Evolutionary conservation across 1,140 invertebrate genomes (phyloP).

Genomic region (Drosophila suzukii): DNA sequence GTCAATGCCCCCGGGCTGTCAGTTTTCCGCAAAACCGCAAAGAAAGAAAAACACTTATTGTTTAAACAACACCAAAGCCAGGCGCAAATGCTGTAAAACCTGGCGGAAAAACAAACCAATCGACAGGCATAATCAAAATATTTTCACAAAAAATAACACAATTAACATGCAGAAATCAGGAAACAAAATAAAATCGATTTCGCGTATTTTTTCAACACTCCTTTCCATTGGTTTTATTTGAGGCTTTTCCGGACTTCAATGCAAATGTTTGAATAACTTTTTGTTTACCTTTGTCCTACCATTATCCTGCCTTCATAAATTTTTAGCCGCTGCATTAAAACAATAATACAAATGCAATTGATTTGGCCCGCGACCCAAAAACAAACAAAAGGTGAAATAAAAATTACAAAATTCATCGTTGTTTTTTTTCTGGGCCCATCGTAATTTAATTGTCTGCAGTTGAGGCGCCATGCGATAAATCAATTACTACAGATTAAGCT

Average conservation of each 20-base stretch:
- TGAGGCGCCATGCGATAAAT: constrained; percentile 64
- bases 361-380: constrained; percentile 14
- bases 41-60: constrained; percentile 32
- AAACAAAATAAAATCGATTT: constrained; percentile 39
- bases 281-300: constrained; percentile 27
- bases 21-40: constrained; percentile 4
- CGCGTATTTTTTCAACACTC: constrained; percentile 13
- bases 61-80: constrained; percentile 57
- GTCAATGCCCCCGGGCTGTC: constrained; percentile 44
- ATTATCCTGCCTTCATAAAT: constrained; percentile 37
- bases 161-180: constrained; percentile 50
- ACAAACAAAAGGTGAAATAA: constrained; percentile 19
- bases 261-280: constrained; percentile 60
- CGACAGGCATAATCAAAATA: constrained; percentile 56
- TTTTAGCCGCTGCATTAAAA: constrained; percentile 45
- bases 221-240: constrained; percentile 32
- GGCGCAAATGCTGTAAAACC: constrained; percentile 24
- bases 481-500: constrained; percentile 63
- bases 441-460: constrained; percentile 65
- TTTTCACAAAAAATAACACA: constrained; percentile 57
- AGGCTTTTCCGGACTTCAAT: constrained; percentile 50
- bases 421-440: constrained; percentile 23
- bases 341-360: constrained; percentile 50
- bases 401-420: constrained; percentile 27
- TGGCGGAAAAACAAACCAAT: constrained; percentile 18